These are phyloP conservation scores for Eutolmus rufibarbis DNA, from an alignment of 2,888 invertebrate species.

Conservation along the genomic window DNA sequence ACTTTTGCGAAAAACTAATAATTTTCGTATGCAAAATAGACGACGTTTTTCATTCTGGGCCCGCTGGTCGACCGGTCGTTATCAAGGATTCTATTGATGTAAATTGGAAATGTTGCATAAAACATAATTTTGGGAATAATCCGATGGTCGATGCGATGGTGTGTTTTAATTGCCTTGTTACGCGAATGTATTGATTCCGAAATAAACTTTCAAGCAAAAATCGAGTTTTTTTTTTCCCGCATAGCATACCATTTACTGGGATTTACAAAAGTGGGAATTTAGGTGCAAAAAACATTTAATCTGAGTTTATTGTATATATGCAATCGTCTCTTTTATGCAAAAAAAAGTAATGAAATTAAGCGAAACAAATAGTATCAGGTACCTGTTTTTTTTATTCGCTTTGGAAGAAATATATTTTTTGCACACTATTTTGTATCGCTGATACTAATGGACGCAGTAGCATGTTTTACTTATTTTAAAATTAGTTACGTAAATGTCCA, in stretches of 20 bases:
- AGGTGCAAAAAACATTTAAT: not conserved
- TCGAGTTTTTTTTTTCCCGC: not conserved
- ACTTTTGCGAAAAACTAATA: not conserved
- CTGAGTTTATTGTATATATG: not conserved
- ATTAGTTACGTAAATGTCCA: no score
- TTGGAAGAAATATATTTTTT: not conserved
- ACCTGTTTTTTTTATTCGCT: not conserved
- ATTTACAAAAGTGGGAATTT: not conserved
- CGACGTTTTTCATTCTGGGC: not conserved
- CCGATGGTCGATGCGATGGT: not conserved
- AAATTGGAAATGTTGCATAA: not conserved
- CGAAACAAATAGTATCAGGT: not conserved
- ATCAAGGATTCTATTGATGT: not conserved
- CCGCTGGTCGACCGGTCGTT: not conserved
- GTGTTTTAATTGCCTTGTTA: not conserved
- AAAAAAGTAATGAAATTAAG: not conserved
- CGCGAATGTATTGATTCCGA: not conserved
- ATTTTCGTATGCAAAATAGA: conserved; percentile 29
- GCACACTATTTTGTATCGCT: not conserved
- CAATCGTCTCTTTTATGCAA: not conserved
- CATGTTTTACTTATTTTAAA: no score
- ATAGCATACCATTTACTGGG: not conserved
- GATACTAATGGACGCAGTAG: not conserved
- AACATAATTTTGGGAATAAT: not conserved
- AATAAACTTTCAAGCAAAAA: not conserved